Evolutionary conservation across 2,113 vertebrate species (phyloP).

Genomic region (Ciconia maguari): DNA sequence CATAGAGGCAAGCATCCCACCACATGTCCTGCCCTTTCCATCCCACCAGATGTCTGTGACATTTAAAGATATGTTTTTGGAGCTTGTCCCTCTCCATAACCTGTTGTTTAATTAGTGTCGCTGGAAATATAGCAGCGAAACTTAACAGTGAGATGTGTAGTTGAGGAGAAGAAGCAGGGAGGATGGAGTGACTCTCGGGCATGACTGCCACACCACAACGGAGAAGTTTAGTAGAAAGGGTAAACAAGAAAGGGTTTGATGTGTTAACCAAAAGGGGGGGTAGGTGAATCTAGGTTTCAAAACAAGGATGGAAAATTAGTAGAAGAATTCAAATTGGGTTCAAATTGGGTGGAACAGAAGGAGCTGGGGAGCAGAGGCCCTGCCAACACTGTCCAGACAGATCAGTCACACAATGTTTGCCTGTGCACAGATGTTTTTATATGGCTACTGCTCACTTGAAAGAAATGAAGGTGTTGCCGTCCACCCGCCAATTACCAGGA

Average conservation of each 20-base stretch:
- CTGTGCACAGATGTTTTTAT: not conserved
- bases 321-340: not conserved
- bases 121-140: not conserved
- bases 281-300: not conserved
- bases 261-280: not conserved
- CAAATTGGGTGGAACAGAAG: not conserved
- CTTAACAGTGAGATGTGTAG: not conserved
- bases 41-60: not conserved
- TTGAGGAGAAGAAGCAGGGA: not conserved
- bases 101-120: slow-evolving; percentile 25
- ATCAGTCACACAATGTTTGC: not conserved
- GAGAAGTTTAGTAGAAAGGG: not conserved
- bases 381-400: not conserved
- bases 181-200: not conserved
- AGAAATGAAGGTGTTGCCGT: not conserved
- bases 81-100: not conserved
- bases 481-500: not conserved
- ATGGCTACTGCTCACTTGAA: not conserved
- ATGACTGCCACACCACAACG: not conserved
- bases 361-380: not conserved
- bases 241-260: not conserved
- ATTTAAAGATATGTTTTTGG: slow-evolving; percentile 13
- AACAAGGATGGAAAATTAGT: not conserved
- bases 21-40: not conserved
- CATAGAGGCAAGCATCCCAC: not conserved